Base-by-base conservation (phyloP, 1,140 invertebrate genomes). In the Monomorium pharaonis region DNA sequence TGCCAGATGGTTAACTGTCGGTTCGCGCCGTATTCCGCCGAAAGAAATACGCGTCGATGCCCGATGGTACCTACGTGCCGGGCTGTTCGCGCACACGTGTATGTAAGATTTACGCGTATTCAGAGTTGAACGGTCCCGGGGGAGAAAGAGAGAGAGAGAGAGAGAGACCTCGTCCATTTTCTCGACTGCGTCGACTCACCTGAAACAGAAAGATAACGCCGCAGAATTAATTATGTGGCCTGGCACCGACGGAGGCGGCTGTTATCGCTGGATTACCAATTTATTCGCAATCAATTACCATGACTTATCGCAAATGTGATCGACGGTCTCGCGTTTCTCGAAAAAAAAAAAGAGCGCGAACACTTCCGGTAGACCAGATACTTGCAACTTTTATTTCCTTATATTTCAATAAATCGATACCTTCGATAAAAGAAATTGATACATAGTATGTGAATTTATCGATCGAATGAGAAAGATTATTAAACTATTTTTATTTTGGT, bases 131-230 rank as follows among this genome's bases (percentile, higher is more conserved):
- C 51, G 65, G 77, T 33, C 65, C 49, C 77, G 33, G 1, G 65
- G 63, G 77, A 74, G 27, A n/a, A n/a, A n/a, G n/a, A n/a, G n/a
- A n/a, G n/a, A n/a, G n/a, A n/a, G n/a, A n/a, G n/a, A n/a, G n/a
- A n/a, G n/a, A 56, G 24, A 58, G 30, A 49, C 63, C 30, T 69
- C 88, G 85, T 90, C 63, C 77, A 54, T 84, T 80, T 88, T 70
- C 85, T 69, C 67, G 47, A 60, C 42, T 58, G 86, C 51, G 84
- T 58, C 78, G 63, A 91, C 90, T 91, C 90, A 91, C 90, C 90
- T 91, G 90, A 89, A 91, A 91, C 88, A 89, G 86, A 91, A 91
- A 91, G 90, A 91, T 91, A 91, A 91, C 87, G 83, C 51, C 24
- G 44, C 44, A 18, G 51, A 83, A 91, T 91, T 91, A 91, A 91